Conservation (phyloP, 1,140 invertebrate genomes). For the Ephestia elutella region DNA sequence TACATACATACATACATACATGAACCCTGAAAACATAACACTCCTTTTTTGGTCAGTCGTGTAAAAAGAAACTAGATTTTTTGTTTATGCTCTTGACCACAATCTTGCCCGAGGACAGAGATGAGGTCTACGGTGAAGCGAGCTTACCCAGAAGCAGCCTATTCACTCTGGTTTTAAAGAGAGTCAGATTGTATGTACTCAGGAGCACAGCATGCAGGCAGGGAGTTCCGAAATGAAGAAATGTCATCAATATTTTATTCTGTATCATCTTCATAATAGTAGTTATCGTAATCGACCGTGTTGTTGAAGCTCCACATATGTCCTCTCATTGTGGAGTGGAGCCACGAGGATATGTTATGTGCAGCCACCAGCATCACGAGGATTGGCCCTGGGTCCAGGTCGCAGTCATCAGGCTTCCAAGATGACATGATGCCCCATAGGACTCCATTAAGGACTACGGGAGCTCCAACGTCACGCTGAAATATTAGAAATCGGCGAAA, state of each 20-base stretch:
- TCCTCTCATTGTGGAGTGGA: conserved; percentile 33
- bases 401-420: conserved; percentile 41
- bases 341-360: conserved; percentile 40
- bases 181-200: too few species aligned
- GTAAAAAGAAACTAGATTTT: too few species aligned
- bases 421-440: conserved; percentile 52
- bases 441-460: conserved; percentile 45
- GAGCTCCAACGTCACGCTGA: conserved; percentile 50
- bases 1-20: too few species aligned
- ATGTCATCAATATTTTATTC: background rate
- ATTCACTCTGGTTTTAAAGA: too few species aligned
- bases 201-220: too few species aligned
- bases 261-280: background rate
- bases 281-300: background rate
- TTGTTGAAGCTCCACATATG: conserved; percentile 24
- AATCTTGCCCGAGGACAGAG: too few species aligned
- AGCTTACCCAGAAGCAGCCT: too few species aligned
- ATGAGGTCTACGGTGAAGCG: too few species aligned
- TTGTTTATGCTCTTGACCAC: too few species aligned
- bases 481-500: conserved; percentile 9
- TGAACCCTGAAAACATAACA: too few species aligned
- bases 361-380: conserved; percentile 41
- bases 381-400: conserved; percentile 22
- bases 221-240: too few species aligned
- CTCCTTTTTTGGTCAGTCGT: too few species aligned